These are phyloP conservation scores for Octonoba sinensis DNA, from an alignment of 2,888 invertebrate species.

Conservation along the genomic window DNA sequence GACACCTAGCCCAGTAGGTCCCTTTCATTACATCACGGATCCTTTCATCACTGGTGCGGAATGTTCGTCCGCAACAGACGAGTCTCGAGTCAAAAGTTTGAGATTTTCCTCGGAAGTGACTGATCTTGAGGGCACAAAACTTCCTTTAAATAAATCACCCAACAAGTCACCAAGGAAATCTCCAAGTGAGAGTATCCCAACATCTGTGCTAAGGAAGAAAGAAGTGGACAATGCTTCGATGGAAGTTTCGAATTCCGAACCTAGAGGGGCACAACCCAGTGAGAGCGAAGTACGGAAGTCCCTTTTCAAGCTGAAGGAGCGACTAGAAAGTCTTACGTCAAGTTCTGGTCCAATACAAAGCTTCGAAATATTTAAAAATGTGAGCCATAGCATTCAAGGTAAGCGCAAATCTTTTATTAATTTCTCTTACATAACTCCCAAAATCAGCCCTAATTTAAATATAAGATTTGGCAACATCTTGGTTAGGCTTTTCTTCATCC, in stretches of 20 bases:
- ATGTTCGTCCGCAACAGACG: background rate
- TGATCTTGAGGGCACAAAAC: slow-evolving; percentile 14
- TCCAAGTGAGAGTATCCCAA: slow-evolving; percentile 21
- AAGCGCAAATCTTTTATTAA: too few species aligned
- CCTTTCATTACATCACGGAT: slow-evolving; percentile 52
- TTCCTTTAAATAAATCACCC: background rate
- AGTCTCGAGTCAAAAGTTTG: slow-evolving; percentile 38
- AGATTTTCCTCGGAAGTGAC: slow-evolving; percentile 40
- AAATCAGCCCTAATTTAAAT: too few species aligned
- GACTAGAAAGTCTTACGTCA: slow-evolving; percentile 51
- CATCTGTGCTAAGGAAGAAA: slow-evolving; percentile 30
- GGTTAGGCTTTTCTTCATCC: too few species aligned
- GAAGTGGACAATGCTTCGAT: background rate
- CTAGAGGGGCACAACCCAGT: background rate
- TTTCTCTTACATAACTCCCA: too few species aligned
- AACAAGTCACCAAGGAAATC: slow-evolving; percentile 2
- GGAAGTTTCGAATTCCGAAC: background rate
- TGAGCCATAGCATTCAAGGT: slow-evolving; percentile 26
- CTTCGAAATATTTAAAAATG: slow-evolving; percentile 48
- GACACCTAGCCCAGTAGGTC: slow-evolving; percentile 49
- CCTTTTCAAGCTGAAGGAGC: slow-evolving; percentile 41
- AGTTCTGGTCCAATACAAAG: slow-evolving; percentile 33
- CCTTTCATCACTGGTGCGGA: slow-evolving; percentile 48
- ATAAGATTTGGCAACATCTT: too few species aligned
- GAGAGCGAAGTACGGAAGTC: slow-evolving; percentile 39